Evolutionary conservation across 2,113 vertebrate genomes (phyloP).

Genomic region (Brevimyrus niger): DNA sequence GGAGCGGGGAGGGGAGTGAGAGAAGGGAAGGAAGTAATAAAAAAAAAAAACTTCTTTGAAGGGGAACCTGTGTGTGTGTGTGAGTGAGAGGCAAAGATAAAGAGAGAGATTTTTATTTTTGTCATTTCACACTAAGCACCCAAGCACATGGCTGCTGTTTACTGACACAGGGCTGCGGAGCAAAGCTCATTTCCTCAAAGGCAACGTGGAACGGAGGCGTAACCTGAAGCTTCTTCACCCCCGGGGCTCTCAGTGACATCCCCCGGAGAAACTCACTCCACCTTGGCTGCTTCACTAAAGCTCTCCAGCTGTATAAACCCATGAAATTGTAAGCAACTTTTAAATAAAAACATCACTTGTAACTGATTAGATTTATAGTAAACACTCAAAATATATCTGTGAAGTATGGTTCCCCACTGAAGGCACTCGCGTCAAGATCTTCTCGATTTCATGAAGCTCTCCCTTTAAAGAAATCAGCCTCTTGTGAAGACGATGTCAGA

Average conservation of each 20-base stretch:
- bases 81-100: slow-evolving; percentile 16
- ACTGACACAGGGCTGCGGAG: background rate
- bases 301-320: background rate
- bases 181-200: background rate
- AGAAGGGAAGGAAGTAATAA: slow-evolving; percentile 70
- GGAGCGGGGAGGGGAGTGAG: too few relatives aligned
- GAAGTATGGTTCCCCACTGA: background rate
- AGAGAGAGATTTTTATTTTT: slow-evolving; percentile 10
- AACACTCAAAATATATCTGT: background rate
- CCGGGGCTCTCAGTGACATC: background rate
- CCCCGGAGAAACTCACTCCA: background rate
- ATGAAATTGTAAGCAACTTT: background rate
- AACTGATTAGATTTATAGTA: background rate
- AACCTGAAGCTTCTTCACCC: background rate
- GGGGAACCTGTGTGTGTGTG: slow-evolving; percentile 43
- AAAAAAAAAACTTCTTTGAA: slow-evolving; percentile 61
- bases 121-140: background rate
- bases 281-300: background rate
- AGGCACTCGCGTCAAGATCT: background rate
- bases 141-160: slow-evolving; percentile 15
- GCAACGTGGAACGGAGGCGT: background rate
- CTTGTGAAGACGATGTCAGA: background rate
- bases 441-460: background rate
- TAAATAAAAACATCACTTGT: background rate
- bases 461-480: background rate